These are phyloP conservation scores for Lagocephalus sceleratus DNA, from an alignment of 2,797 vertebrate genomes.

Conservation along the genomic window DNA sequence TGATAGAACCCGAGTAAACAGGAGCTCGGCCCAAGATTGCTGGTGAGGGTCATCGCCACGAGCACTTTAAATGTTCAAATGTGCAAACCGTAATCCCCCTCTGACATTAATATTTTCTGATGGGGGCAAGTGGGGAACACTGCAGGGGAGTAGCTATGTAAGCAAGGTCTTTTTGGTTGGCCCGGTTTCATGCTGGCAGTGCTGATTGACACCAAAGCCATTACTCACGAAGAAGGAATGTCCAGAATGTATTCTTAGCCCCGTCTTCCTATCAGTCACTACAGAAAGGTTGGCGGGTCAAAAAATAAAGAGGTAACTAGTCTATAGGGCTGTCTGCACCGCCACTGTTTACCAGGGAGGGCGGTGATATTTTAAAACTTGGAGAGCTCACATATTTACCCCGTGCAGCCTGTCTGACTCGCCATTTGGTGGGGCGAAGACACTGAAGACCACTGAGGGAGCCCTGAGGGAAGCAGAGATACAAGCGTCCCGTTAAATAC, in stretches of 20 bases:
- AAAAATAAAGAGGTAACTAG: slow-evolving; percentile 91
- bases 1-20: slow-evolving; percentile 50
- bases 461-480: slow-evolving; percentile 29
- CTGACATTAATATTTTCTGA: slow-evolving; percentile 71
- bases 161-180: slow-evolving; percentile 70
- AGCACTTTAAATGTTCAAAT: slow-evolving; percentile 56
- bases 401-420: slow-evolving; percentile 68
- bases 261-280: slow-evolving; percentile 83
- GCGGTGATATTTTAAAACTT: slow-evolving; percentile 70
- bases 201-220: slow-evolving; percentile 66
- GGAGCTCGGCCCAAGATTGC: slow-evolving; percentile 44
- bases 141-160: slow-evolving; percentile 32
- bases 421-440: slow-evolving; percentile 73
- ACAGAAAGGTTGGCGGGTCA: slow-evolving; percentile 83
- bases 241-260: slow-evolving; percentile 85
- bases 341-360: slow-evolving; percentile 77
- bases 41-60: slow-evolving; percentile 50
- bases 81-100: slow-evolving; percentile 68
- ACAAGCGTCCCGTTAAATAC: slow-evolving; percentile 15
- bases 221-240: slow-evolving; percentile 88
- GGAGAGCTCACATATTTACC: slow-evolving; percentile 79
- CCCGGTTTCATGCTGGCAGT: slow-evolving; percentile 73
- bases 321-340: slow-evolving; percentile 75
- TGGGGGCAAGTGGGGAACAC: slow-evolving; percentile 46
- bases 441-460: slow-evolving; percentile 49